phyloP scores from a whole-genome alignment of 92 coral and sea anemone genomes.

The Pocillopora grandis region DNA sequence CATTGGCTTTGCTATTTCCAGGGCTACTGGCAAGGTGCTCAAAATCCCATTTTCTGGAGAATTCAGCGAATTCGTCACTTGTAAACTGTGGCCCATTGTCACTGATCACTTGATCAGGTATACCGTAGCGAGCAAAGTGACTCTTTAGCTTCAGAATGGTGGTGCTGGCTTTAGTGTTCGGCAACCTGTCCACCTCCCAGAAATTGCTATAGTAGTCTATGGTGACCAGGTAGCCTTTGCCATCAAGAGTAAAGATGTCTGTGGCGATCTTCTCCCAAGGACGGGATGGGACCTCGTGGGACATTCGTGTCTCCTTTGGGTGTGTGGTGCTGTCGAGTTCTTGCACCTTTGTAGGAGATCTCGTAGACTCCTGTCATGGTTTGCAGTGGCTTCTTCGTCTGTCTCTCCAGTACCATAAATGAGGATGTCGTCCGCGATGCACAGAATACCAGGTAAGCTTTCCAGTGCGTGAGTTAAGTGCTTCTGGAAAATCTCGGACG shows the following conservation, averaged over 20 bases:
- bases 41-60: too few species aligned
- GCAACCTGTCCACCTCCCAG: too few species aligned
- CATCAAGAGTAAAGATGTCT: conserved; percentile 21
- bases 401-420: conserved; percentile 3
- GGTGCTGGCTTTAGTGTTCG: too few species aligned
- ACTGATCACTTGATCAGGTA: neutral
- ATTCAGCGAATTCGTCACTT: too few species aligned
- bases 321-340: too few species aligned
- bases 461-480: conserved; percentile 7
- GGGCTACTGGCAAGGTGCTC: too few species aligned
- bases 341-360: neutral
- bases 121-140: neutral
- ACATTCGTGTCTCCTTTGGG: too few species aligned
- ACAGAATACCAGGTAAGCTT: neutral
- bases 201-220: neutral
- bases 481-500: conserved; percentile 14
- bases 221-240: neutral
- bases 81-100: conserved; percentile 13
- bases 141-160: neutral
- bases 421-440: conserved; percentile 21
- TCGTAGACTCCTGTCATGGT: conserved; percentile 10
- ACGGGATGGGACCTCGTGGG: too few species aligned
- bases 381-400: conserved; percentile 14
- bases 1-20: too few species aligned
- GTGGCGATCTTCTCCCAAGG: neutral